phyloP scores from a whole-genome alignment of 2,888 invertebrate species.

The Timema cristinae region DNA sequence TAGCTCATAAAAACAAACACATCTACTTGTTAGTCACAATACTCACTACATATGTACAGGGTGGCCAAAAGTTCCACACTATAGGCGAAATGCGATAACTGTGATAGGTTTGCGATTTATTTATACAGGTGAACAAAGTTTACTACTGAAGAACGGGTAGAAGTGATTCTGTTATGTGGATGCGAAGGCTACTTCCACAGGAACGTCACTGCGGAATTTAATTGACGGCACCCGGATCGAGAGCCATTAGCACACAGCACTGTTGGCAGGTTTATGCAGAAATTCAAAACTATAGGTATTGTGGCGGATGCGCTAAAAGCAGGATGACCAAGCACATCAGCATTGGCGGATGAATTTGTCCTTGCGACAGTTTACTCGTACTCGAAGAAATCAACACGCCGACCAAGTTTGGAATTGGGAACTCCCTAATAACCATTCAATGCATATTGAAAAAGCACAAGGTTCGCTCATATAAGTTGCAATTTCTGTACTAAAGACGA shows the following conservation, averaged over 20 bases:
- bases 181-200: constrained; percentile 4
- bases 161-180: neutral
- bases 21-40: no score
- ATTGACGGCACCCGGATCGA: neutral
- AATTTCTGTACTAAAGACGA: neutral
- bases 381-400: neutral
- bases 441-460: constrained; percentile 5
- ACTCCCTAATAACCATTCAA: neutral
- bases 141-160: neutral
- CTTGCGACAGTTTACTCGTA: no score
- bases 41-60: no score
- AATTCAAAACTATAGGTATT: neutral
- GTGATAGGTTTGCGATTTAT: no score
- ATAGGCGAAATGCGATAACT: no score
- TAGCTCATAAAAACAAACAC: no score
- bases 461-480: neutral
- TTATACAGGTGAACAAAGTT: no score
- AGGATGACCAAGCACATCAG: constrained; percentile 10
- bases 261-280: neutral
- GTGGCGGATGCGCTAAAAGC: constrained; percentile 10
- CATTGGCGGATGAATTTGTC: neutral
- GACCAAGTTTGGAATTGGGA: constrained; percentile 2
- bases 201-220: constrained; percentile 5
- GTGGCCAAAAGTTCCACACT: no score
- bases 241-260: constrained; percentile 11